Conservation (phyloP, 2,797 vertebrate species). For the Macrochelys suwanniensis region DNA sequence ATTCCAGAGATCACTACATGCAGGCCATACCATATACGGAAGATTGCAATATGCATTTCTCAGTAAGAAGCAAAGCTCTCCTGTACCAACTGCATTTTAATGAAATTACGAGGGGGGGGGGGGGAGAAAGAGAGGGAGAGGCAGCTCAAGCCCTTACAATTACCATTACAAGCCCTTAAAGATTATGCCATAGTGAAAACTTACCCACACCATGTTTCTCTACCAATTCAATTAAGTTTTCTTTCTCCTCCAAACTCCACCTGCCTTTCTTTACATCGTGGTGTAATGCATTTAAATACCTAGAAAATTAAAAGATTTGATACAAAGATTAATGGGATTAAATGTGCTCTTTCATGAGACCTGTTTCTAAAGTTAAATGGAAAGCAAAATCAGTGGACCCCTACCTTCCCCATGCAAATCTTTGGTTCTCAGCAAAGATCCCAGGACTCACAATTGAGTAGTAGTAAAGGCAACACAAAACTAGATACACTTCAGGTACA, state of each 20-base stretch:
- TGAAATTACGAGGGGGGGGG: background rate
- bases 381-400: background rate
- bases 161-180: background rate
- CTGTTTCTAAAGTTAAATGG: background rate
- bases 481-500: background rate
- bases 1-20: too few species aligned
- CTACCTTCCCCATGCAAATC: background rate
- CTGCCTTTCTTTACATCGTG: conserved; percentile 85
- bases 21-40: background rate
- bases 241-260: conserved; percentile 86
- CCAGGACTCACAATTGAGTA: background rate
- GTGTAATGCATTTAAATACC: conserved; percentile 89
- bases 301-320: conserved; percentile 58
- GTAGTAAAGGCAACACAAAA: background rate
- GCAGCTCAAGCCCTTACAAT: background rate
- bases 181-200: conserved; percentile 10
- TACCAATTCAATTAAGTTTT: conserved; percentile 84
- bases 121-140: too few species aligned
- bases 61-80: background rate
- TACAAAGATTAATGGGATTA: background rate
- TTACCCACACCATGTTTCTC: conserved; percentile 91
- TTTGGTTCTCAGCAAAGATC: background rate
- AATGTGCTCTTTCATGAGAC: background rate
- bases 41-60: background rate
- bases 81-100: background rate